These are phyloP conservation scores for Sminthopsis crassicaudata DNA, from an alignment of 2,113 vertebrate species.

Conservation along the genomic window DNA sequence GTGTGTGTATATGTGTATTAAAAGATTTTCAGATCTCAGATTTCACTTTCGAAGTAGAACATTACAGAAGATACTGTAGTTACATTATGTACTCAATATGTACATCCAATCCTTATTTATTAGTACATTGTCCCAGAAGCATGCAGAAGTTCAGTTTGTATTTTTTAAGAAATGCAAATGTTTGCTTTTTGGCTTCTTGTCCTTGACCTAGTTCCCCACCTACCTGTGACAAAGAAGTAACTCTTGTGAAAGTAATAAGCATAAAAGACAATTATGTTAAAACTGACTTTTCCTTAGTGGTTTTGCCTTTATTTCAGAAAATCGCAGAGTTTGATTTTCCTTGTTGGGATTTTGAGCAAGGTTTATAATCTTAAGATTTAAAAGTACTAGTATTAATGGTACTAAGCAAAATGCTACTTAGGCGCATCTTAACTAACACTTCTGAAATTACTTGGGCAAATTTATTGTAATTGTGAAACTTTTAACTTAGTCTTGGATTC, in stretches of 20 bases:
- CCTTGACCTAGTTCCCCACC: background rate
- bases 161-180: background rate
- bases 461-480: background rate
- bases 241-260: background rate
- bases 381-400: background rate
- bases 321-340: background rate
- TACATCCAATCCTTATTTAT: background rate
- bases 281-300: background rate
- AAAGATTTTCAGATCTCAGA: slow-evolving; percentile 47
- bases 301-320: background rate
- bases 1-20: slow-evolving; percentile 46
- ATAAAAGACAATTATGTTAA: background rate
- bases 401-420: background rate
- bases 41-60: slow-evolving; percentile 23
- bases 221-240: background rate
- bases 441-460: background rate
- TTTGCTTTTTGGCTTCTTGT: background rate
- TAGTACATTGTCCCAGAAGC: background rate
- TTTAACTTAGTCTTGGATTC: background rate
- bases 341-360: background rate
- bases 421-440: background rate
- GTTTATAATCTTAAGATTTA: background rate
- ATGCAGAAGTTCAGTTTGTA: background rate
- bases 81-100: background rate
- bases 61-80: slow-evolving; percentile 3